Conservation (phyloP, 2,888 invertebrate species). For the Eupithecia centaureata region DNA sequence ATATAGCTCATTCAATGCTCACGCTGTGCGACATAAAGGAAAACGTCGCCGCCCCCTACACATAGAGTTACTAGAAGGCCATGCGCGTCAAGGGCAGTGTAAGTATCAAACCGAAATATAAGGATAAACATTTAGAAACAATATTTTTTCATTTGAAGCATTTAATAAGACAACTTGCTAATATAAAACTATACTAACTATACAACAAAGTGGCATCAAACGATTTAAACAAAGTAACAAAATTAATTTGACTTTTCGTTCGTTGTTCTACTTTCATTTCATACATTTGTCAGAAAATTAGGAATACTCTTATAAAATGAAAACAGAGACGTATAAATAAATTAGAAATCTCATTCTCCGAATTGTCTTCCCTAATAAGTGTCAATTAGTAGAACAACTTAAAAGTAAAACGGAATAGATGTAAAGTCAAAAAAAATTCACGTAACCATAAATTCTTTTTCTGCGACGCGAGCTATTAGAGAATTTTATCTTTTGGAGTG, state of each 20-base stretch:
- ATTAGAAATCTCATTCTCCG: slow-evolving; percentile 21
- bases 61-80: no score
- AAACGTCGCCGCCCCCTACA: no score
- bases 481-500: slow-evolving; percentile 56
- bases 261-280: neutral
- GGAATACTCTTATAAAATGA: slow-evolving; percentile 16
- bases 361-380: slow-evolving; percentile 25
- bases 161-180: no score
- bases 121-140: no score
- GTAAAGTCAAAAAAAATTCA: slow-evolving; percentile 30
- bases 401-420: slow-evolving; percentile 40
- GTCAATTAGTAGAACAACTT: slow-evolving; percentile 40
- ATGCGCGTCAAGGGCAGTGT: no score
- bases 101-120: no score
- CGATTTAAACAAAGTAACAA: neutral
- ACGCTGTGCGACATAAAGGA: no score
- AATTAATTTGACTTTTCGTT: neutral
- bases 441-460: slow-evolving; percentile 34
- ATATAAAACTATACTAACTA: no score
- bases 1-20: no score
- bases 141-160: no score
- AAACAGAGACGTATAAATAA: slow-evolving; percentile 19
- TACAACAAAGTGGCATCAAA: no score
- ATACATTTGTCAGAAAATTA: slow-evolving; percentile 18
- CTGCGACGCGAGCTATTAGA: slow-evolving; percentile 40